phyloP scores from a whole-genome alignment of 2,797 vertebrate genomes.

The Premnoplex brunnescens region DNA sequence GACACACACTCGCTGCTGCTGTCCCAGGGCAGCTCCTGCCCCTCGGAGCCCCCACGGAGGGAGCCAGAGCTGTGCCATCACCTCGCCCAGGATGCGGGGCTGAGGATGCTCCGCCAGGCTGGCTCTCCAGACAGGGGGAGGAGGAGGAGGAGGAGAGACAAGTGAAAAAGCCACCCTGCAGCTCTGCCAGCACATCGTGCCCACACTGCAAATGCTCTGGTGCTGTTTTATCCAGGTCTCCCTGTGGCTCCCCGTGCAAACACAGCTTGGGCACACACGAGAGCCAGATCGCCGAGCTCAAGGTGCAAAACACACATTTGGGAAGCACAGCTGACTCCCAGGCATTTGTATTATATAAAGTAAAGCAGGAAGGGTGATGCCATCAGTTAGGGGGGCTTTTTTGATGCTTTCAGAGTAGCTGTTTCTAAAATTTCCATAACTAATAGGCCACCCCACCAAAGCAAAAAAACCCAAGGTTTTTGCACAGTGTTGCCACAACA shows the following conservation, averaged over 20 bases:
- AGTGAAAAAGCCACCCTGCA: neutral
- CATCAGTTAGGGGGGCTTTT: neutral
- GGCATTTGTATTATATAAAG: neutral
- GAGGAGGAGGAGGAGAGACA: neutral
- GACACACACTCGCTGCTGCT: neutral
- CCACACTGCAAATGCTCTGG: neutral
- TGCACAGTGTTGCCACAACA: neutral
- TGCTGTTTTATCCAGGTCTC: neutral
- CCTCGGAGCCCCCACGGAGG: accelerated
- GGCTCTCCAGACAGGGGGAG: neutral
- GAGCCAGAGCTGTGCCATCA: neutral
- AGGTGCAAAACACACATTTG: neutral
- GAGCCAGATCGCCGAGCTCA: neutral
- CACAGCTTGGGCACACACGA: accelerated
- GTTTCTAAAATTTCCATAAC: neutral
- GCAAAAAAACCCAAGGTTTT: neutral
- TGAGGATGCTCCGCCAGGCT: neutral
- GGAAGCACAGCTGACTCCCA: neutral
- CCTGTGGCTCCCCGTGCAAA: neutral
- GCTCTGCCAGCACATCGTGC: neutral
- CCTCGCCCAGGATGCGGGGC: accelerated
- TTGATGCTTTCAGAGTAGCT: neutral
- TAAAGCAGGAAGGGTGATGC: neutral
- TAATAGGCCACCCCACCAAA: neutral
- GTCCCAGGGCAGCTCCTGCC: neutral